Conservation (phyloP, 2,888 invertebrate genomes). For the Gryllus longicercus region DNA sequence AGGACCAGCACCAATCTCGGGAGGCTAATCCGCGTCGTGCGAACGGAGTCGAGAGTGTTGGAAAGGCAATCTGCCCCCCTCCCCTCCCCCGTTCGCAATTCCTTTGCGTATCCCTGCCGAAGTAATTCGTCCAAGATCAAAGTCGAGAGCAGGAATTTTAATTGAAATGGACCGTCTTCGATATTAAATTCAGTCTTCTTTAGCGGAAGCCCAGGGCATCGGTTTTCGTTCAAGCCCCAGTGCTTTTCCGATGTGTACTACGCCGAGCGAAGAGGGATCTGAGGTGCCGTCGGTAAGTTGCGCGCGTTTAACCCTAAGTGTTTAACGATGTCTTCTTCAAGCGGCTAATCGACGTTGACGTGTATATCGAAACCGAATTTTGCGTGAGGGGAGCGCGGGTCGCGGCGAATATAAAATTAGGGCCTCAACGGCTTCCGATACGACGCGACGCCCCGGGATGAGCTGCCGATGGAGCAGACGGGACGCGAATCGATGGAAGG, state of each 20-base stretch:
- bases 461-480: too few relatives aligned
- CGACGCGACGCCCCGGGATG: too few relatives aligned
- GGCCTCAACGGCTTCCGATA: too few relatives aligned
- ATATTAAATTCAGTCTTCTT: conserved; percentile 17
- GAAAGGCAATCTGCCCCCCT: too few relatives aligned
- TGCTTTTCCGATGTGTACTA: neutral
- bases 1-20: too few relatives aligned
- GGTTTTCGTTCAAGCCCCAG: neutral
- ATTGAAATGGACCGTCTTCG: conserved; percentile 17
- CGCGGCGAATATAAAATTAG: too few relatives aligned
- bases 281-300: neutral
- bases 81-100: too few relatives aligned
- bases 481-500: too few relatives aligned
- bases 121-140: conserved; percentile 8
- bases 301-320: neutral
- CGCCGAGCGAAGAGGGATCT: too few relatives aligned
- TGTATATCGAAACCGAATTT: neutral
- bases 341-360: neutral
- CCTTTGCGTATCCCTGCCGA: neutral
- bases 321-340: conserved; percentile 2
- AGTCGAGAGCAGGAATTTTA: conserved; percentile 5
- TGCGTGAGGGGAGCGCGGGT: neutral
- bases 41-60: too few relatives aligned
- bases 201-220: neutral
- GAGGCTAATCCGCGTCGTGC: too few relatives aligned